Base-by-base conservation (phyloP, 2,113 vertebrate genomes). In the Riparia riparia region DNA sequence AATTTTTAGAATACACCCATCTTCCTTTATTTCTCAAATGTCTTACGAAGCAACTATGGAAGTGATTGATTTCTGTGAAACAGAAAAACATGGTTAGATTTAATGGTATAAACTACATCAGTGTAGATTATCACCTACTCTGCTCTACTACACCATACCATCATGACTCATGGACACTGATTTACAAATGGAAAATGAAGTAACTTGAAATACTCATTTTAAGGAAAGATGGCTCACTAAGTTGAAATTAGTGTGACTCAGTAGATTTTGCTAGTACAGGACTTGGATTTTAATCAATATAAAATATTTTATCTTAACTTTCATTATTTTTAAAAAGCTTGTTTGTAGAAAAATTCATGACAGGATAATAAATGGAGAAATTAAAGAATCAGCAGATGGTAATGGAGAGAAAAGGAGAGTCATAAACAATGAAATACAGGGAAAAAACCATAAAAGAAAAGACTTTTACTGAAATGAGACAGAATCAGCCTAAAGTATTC, bases 61-160 rank as follows among this genome's bases (percentile, higher is more conserved):
- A 85, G 12, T 7, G 47, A 58, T 9, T n/a, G 19, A 58, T 39
- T 87, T 90, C 20, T 70, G 17, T 74, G 34, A 92, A 57, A 49
- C 18, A 39, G 45, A 81, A 83, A 70, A 34, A 10, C 7, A 20
- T 42, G 1, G 26, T 49, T 82, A 68, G 68, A 79, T 82, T 25
- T 58, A 60, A 65, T 1, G 2, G 34, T 45, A 32, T 14, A 77
- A 72, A 76, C 12, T 39, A 29, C 37, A 44, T 8, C 0, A 0
- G 25, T 54, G 17, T 58, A 64, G 49, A 29, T 21, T 63, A 50
- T 69, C 41, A 56, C 12, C 14, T 51, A 32, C 7, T 66, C 51
- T 45, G 32, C 14, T 63, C 6, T 71, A 22, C 18, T 61, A 28
- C 5, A 28, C 10, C 13, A 19, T 25, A 39, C 28, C 12, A 24